phyloP scores from a whole-genome alignment of 2,888 invertebrate genomes.

The Cataglyphis cursor region DNA sequence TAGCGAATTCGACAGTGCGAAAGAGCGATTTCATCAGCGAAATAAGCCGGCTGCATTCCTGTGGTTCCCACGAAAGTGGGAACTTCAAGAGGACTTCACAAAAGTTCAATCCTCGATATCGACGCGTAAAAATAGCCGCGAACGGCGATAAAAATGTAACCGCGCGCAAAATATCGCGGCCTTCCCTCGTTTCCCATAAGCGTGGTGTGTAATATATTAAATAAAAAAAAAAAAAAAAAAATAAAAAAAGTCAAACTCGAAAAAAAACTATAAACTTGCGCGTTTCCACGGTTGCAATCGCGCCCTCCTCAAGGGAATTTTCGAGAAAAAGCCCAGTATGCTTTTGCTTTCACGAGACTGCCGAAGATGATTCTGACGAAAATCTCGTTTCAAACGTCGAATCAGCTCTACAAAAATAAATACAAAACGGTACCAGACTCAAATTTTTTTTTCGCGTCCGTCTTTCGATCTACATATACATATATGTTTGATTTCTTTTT shows the following conservation, averaged over 20 bases:
- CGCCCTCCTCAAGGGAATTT: not conserved
- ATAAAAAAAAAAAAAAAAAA: not conserved
- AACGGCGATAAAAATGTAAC: conserved; percentile 25
- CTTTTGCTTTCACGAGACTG: conserved; percentile 15
- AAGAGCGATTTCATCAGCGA: conserved; percentile 14
- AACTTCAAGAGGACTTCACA: not conserved
- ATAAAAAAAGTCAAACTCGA: not conserved
- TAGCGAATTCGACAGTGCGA: not conserved
- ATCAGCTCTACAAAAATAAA: conserved; percentile 38
- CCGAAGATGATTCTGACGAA: not conserved
- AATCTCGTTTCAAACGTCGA: conserved; percentile 21
- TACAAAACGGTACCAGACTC: not conserved
- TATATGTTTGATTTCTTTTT: not conserved
- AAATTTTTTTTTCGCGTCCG: conserved; percentile 16
- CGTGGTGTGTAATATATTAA: not conserved
- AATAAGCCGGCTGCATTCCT: not conserved
- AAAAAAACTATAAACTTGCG: conserved; percentile 8
- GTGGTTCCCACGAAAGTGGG: not conserved
- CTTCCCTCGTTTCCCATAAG: conserved; percentile 14
- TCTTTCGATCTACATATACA: not conserved
- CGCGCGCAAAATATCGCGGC: conserved; percentile 11
- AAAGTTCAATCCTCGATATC: not conserved
- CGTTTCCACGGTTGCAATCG: not conserved
- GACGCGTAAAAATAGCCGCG: conserved; percentile 9
- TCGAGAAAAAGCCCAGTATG: not conserved